Evolutionary conservation across 2,113 vertebrate genomes (phyloP).

Genomic region (Nerophis lumbriciformis): DNA sequence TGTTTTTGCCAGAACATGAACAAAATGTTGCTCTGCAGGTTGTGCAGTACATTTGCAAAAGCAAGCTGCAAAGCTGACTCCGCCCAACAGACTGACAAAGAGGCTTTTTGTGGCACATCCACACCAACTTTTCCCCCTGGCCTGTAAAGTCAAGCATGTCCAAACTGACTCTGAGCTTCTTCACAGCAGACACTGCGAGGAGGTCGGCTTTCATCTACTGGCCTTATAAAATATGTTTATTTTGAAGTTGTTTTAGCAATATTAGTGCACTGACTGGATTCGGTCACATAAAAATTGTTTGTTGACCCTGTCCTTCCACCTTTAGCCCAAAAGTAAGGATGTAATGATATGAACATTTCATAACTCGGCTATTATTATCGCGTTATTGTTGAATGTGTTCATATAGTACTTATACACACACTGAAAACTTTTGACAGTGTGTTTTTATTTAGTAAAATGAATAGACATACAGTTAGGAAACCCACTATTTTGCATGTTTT

Average conservation of each 20-base stretch:
- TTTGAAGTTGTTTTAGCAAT: not conserved
- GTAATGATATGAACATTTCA: too few species aligned
- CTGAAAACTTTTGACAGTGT: too few species aligned
- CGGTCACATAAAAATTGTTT: too few species aligned
- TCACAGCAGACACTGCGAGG: constrained; percentile 2
- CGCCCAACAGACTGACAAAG: constrained; percentile 29
- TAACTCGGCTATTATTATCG: too few species aligned
- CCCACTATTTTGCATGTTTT: too few species aligned
- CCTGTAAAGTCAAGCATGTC: constrained; percentile 24
- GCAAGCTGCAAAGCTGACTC: constrained; percentile 22
- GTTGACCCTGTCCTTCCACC: too few species aligned
- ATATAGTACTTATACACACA: too few species aligned
- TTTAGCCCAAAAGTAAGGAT: too few species aligned
- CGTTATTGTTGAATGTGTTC: too few species aligned
- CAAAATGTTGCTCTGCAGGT: constrained; percentile 10
- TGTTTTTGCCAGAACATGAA: not conserved
- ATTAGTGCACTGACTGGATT: not conserved
- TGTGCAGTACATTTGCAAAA: constrained; percentile 17
- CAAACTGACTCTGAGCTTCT: constrained; percentile 7
- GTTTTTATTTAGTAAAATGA: too few species aligned
- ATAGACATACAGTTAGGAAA: too few species aligned
- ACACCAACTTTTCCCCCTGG: constrained; percentile 13
- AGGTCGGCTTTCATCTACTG: constrained; percentile 20
- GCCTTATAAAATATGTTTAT: not conserved
- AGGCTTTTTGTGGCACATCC: constrained; percentile 39